Percentiles rank a stretch among this genome's conserved stretches.
Evolutionary conservation across 2,797 vertebrate genomes (phyloP).

Genomic region (Brachymystax lenok): DNA sequence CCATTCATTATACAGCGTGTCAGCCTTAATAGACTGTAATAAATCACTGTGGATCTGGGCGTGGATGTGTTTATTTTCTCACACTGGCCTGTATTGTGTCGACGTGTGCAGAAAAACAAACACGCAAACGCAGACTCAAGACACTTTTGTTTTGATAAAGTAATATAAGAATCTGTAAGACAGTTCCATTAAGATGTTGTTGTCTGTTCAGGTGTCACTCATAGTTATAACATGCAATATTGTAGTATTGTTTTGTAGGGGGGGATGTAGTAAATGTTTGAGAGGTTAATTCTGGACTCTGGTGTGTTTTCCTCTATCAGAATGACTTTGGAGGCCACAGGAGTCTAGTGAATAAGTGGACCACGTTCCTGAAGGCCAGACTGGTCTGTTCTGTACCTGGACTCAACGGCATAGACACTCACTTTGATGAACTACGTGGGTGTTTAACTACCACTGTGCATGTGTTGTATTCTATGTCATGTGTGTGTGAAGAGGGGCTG

Average conservation of each 20-base stretch:
- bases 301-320: slow-evolving; percentile 68
- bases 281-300: too few species aligned
- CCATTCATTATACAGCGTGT: slow-evolving; percentile 59
- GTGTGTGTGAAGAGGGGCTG: too few species aligned
- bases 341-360: slow-evolving; percentile 98
- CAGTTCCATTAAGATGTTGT: not conserved
- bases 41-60: slow-evolving; percentile 47
- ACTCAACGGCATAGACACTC: slow-evolving; percentile 95
- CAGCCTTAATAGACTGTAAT: slow-evolving; percentile 52
- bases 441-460: slow-evolving; percentile 31
- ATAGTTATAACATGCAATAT: not conserved
- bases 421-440: slow-evolving; percentile 98
- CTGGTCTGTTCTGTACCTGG: slow-evolving; percentile 95
- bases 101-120: slow-evolving; percentile 12
- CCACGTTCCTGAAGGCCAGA: slow-evolving; percentile 96
- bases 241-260: not conserved
- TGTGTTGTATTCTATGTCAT: not conserved
- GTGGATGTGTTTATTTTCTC: slow-evolving; percentile 18
- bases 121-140: not conserved
- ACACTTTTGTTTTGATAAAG: not conserved
- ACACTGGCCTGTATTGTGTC: slow-evolving; percentile 35
- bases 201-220: not conserved
- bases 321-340: slow-evolving; percentile 97
- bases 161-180: not conserved
- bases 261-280: not conserved